Percentiles rank a stretch among this genome's conserved stretches.
These are phyloP conservation scores for Cyrtodaria siliqua DNA, from an alignment of 2,888 invertebrate species.

Conservation along the genomic window DNA sequence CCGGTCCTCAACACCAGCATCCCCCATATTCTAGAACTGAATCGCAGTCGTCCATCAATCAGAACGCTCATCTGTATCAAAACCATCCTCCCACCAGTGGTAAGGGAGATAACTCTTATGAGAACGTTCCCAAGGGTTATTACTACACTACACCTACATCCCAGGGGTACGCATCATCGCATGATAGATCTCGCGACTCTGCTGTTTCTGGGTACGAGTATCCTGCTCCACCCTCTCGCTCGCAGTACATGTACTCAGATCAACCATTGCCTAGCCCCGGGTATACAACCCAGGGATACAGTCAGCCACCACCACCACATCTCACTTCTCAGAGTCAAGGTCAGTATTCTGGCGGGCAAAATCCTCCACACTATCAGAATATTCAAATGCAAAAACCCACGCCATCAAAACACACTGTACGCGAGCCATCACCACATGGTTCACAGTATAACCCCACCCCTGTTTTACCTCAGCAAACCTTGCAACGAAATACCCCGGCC, in stretches of 20 bases:
- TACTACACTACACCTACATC: conserved; percentile 21
- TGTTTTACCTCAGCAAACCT: conserved; percentile 18
- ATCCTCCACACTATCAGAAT: conserved; percentile 36
- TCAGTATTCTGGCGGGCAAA: too few relatives aligned
- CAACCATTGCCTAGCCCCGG: conserved; percentile 16
- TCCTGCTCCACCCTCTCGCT: not conserved
- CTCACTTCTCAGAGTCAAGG: too few relatives aligned
- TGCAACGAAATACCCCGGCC: conserved; percentile 34
- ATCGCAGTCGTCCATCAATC: conserved; percentile 12
- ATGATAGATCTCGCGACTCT: too few relatives aligned
- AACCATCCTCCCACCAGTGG: conserved; percentile 30
- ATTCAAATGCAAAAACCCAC: conserved; percentile 24
- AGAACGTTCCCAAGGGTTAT: conserved; percentile 35
- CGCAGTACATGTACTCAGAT: conserved; percentile 12
- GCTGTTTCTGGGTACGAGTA: not conserved
- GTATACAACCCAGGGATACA: conserved; percentile 2
- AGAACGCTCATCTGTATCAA: conserved; percentile 16
- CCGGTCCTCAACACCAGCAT: too few relatives aligned
- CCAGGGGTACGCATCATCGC: conserved; percentile 6
- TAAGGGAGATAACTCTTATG: conserved; percentile 49
- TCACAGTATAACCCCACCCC: conserved; percentile 13
- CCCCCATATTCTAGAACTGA: conserved; percentile 18
- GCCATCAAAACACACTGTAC: conserved; percentile 23
- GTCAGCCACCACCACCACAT: conserved; percentile 20
- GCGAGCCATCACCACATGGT: conserved; percentile 41